Evolutionary conservation across 1,140 invertebrate genomes (phyloP), one percentile per base, ranked within the genome.

Genomic region (Augochlora pura): DNA sequence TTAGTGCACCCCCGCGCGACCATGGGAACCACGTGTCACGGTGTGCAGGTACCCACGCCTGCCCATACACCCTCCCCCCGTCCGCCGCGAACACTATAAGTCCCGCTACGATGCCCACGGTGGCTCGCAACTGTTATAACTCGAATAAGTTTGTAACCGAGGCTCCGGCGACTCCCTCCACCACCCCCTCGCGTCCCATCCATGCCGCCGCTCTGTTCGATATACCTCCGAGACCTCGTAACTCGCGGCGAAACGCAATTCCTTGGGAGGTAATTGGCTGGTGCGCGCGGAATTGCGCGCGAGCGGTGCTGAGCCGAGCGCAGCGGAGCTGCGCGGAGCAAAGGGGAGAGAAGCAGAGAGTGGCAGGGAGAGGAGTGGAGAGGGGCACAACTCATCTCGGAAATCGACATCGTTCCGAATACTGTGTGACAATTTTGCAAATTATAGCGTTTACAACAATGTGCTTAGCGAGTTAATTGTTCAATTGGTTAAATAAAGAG

Each of bases 251-350:
- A 52, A 85, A 76, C 76, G 68, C 71, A 77, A 81, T 87, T 86
- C 84, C 86, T 87, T 75, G 81, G 72, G 77, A 86, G 80, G 87
- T 89, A 88, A 89, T 89, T 89, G 88, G 77, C 81, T 82, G 70
- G 76, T 32, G 32, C 57, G 75, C 67, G 46, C 42, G 75, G 67
- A 81, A 85, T 84, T 78, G 75, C 69, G 42, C 42, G 42, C 42
- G 42, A 46, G 14, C 42, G 2, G 10, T 2, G 10, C 14, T 2
- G 42, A 10, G 42, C 10, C 3, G 10, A 46, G 10, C 42, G 10
- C 0, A 46, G 42, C 42, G 10, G 42, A 46, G 42, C 39, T 39
- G 38, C 3, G 38, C 38, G 38, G 38, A 39, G 38, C 38, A 8
- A 8, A 39, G 38, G 3, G 38, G 8, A 39, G 38, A 3, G 38